Base-by-base conservation (phyloP, 2,888 invertebrate species). In the Nemotelus nigrinus region DNA sequence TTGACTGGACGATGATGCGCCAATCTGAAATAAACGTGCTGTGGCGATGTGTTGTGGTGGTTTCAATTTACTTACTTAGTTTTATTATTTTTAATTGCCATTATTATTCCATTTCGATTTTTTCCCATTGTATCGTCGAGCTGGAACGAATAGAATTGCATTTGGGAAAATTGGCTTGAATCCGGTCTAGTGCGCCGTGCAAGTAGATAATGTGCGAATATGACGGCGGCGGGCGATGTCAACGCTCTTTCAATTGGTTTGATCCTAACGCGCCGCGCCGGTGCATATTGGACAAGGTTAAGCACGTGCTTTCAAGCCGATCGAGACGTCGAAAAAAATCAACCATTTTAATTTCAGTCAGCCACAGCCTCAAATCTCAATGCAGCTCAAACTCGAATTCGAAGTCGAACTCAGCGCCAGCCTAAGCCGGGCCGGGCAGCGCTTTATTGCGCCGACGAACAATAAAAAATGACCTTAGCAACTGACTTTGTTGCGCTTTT, bases 281-380 rank as follows among this genome's bases (percentile, higher is more conserved):
- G 10, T 71, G 57, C 71, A 71, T 71, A 71, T 44, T 43, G 55
- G n/a, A 44, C 71, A 71, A 71, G 71, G 71, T 71, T 55, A 71
- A 71, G 57, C 71, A 71, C 71, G 71, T 71, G 71, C 71, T 71
- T n/a, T 44, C 53, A 55, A 41, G 25, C 25, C 25, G 25, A 25
- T 71, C 55, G 43, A 71, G 71, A 71, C 71, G 71, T 10, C 25
- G 68, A 7, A 67, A 68, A 70, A 71, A 71, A 71, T 65, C 65
- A 45, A 65, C 45, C 6, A 65, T 47, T 65, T 10, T 47, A 65
- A 65, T n/a, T n/a, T 65, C 58, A 58, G 25, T 50, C 58, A 58
- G 4, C 58, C 4, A 6, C 25, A 58, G 10, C 58, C 2, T 57
- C 63, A 63, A 25, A 25, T 25, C 25, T 25, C 25, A 25, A 25